These are phyloP conservation scores for Nesidiocoris tenuis DNA, from an alignment of 2,888 invertebrate species.

Conservation along the genomic window DNA sequence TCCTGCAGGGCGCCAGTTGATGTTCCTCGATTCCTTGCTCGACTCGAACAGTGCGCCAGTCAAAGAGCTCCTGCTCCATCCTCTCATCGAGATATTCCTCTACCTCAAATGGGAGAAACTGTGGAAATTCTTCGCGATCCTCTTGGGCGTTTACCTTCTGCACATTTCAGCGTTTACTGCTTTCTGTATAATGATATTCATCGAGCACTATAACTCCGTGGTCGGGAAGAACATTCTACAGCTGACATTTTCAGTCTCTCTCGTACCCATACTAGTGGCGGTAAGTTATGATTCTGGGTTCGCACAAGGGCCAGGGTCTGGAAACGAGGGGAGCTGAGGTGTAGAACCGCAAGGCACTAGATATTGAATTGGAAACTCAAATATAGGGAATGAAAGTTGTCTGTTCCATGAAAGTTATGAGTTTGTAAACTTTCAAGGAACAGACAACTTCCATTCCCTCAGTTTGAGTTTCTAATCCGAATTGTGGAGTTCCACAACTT, in stretches of 20 bases:
- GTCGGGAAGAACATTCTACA: conserved; percentile 6
- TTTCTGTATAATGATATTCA: conserved; percentile 24
- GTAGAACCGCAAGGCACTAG: too few relatives aligned
- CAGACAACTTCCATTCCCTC: too few relatives aligned
- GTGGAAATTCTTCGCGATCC: conserved; percentile 59
- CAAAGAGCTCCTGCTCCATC: conserved; percentile 60
- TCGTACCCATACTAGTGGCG: conserved; percentile 6
- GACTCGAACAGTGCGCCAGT: conserved; percentile 59
- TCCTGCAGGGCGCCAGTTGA: conserved; percentile 57
- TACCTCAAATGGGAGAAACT: conserved; percentile 62
- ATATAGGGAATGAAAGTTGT: too few relatives aligned
- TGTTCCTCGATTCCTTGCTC: conserved; percentile 59
- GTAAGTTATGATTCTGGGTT: conserved; percentile 14
- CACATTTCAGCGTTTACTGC: conserved; percentile 59
- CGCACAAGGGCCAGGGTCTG: too few relatives aligned
- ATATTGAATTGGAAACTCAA: too few relatives aligned
- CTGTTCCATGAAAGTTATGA: too few relatives aligned
- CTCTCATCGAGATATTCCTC: conserved; percentile 61
- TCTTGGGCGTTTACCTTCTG: conserved; percentile 58
- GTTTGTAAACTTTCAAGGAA: too few relatives aligned
- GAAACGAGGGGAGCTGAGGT: too few relatives aligned
- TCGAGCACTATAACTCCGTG: conserved; percentile 33
- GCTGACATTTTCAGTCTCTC: conserved; percentile 22
- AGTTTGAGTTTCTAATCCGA: too few relatives aligned
- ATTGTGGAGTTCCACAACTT: too few relatives aligned